These are phyloP conservation scores for Galaxea fascicularis DNA, from an alignment of 92 coral and sea anemone species.

Conservation along the genomic window DNA sequence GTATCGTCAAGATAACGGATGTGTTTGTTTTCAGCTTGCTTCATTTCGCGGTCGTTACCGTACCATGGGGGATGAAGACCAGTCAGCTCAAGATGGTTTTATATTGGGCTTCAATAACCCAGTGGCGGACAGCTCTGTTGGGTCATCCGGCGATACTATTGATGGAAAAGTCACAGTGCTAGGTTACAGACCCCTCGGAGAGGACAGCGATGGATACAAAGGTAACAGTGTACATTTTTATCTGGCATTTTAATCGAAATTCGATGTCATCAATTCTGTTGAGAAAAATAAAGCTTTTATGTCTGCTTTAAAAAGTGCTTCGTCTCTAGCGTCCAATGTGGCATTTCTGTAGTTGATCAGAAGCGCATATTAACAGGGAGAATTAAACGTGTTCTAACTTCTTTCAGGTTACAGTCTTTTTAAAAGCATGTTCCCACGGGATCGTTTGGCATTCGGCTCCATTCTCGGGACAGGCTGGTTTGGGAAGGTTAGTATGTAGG, in stretches of 20 bases:
- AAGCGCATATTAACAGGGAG: background rate
- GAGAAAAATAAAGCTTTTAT: background rate
- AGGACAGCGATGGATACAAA: slow-evolving; percentile 46
- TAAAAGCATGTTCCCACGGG: slow-evolving; percentile 75
- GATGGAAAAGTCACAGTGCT: slow-evolving; percentile 67
- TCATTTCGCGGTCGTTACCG: slow-evolving; percentile 73
- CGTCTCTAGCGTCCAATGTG: background rate
- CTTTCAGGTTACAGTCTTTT: slow-evolving; percentile 39
- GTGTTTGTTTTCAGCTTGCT: slow-evolving; percentile 33
- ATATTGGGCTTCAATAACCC: slow-evolving; percentile 84
- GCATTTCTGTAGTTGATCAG: too few species aligned
- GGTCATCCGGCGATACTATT: slow-evolving; percentile 34
- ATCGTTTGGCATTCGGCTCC: slow-evolving; percentile 63
- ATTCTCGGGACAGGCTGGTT: slow-evolving; percentile 85
- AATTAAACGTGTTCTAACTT: background rate
- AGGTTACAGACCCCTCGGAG: slow-evolving; percentile 72
- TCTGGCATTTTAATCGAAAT: background rate
- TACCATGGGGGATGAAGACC: slow-evolving; percentile 75
- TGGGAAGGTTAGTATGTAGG: slow-evolving; percentile 72
- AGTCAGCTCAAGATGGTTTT: slow-evolving; percentile 52
- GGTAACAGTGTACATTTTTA: slow-evolving; percentile 30
- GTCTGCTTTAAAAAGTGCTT: background rate
- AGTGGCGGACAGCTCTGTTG: slow-evolving; percentile 42
- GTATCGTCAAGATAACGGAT: background rate
- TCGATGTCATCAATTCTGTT: too few species aligned